Evolutionary conservation across 2,797 vertebrate species (phyloP).

Genomic region (Liasis olivaceus): DNA sequence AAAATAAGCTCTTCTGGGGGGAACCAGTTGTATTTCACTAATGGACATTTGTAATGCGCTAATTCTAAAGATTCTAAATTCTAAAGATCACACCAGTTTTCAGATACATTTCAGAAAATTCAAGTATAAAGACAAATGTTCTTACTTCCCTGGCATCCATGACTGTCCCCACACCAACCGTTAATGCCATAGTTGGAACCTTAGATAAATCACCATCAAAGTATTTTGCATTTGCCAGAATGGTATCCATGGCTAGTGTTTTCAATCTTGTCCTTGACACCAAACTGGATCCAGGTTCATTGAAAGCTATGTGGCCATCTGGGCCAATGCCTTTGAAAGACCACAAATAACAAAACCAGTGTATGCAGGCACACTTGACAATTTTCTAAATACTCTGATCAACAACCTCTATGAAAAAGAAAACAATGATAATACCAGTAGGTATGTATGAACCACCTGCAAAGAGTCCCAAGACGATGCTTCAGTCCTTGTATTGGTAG

Average conservation of each 20-base stretch:
- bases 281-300: conserved; percentile 84
- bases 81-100: not conserved
- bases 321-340: conserved; percentile 82
- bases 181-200: conserved; percentile 84
- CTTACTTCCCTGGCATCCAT: conserved; percentile 86
- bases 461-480: too few relatives aligned
- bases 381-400: not conserved
- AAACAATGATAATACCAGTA: not conserved
- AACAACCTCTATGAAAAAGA: not conserved
- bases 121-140: conserved; percentile 50
- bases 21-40: not conserved
- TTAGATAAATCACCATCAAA: conserved; percentile 82
- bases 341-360: conserved; percentile 52
- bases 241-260: conserved; percentile 84
- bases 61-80: not conserved
- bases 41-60: not conserved
- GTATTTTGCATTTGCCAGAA: conserved; percentile 84
- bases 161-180: conserved; percentile 84
- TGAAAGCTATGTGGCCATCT: conserved; percentile 85
- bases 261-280: conserved; percentile 83
- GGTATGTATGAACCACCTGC: not conserved
- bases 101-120: conserved; percentile 37
- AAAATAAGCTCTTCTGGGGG: not conserved
- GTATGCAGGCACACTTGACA: conserved; percentile 23
- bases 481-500: too few relatives aligned